Base-by-base conservation (phyloP, 2,888 invertebrate species). In the Cataglyphis altisquamis region DNA sequence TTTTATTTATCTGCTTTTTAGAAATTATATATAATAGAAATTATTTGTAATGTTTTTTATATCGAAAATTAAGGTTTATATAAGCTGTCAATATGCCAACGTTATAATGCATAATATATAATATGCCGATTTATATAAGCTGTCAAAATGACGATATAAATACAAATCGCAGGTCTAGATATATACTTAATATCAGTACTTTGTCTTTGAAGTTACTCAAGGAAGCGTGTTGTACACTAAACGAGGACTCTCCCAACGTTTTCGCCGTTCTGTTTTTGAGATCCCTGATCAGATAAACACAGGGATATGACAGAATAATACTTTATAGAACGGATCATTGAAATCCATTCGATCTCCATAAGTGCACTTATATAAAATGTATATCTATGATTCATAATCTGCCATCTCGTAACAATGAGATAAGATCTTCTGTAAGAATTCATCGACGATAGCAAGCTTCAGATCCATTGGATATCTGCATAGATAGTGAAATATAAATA, bases 211-310 rank as follows among this genome's bases (percentile, higher is more conserved):
- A 63, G 21, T 48, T 48, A 68, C 12, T 68, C 57, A 21, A 77
- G 82, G 72, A 85, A 82, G 41, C 57, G 52, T 57, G 32, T 48
- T 36, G n/a, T 25, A 39, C 41, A 25, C 67, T 29, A 78, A 86
- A 68, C 73, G 67, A 72, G 63, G 72, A 60, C 83, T 86, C 68
- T 77, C 77, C 41, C 67, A 80, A 74, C 78, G 74, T 75, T 86
- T 83, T 86, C 86, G 74, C 74, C 70, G 62, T 9, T 52, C 25
- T n/a, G 15, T 68, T 32, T 73, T 45, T 62, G 55, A 57, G 36
- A 62, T 66, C 60, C 29, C 29, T 45, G 4, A 39, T 5, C 8
- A n/a, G 80, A 80, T 80, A 80, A 48, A 12, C n/a, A 36, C 48
- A 18, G 9, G 12, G 48, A 73, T 29, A 80, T 62, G 12, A 9